Conservation (phyloP, 2,113 vertebrate genomes). For the Falcunculus frontatus region DNA sequence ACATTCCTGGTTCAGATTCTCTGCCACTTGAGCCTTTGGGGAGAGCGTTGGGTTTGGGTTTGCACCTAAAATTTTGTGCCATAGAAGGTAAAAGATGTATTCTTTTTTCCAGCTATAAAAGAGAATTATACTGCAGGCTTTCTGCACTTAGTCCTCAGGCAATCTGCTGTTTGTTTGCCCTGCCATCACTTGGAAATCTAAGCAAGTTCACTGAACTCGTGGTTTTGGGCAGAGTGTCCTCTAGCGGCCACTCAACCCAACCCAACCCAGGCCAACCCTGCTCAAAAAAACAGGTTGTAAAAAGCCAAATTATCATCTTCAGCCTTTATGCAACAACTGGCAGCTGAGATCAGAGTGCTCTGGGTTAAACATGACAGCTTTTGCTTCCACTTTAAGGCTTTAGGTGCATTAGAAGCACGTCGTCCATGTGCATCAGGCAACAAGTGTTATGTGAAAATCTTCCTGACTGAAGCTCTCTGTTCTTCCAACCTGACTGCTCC, state of each 20-base stretch:
- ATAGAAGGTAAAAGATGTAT: neutral
- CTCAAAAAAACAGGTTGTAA: neutral
- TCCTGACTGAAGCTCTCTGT: rapidly evolving
- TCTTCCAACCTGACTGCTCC: neutral
- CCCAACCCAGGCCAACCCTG: neutral
- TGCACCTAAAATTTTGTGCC: neutral
- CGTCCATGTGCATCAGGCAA: neutral
- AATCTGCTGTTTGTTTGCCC: neutral
- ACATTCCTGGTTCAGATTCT: neutral
- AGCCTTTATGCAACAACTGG: rapidly evolving
- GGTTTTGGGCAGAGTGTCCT: constrained; percentile 20
- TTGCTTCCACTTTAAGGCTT: neutral
- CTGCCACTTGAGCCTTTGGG: neutral
- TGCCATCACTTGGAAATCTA: rapidly evolving
- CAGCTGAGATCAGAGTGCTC: neutral
- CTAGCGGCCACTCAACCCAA: constrained; percentile 11
- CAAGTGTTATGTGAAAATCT: rapidly evolving
- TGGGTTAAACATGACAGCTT: neutral
- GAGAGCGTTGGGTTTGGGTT: rapidly evolving
- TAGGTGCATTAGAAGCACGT: neutral
- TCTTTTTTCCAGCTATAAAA: neutral
- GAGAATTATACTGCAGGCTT: neutral
- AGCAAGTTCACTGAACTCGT: neutral
- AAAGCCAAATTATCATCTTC: neutral
- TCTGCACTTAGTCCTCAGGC: neutral